A percentile compares a stretch with the other conserved stretches of the same genome.
These are phyloP conservation scores for Rhaphigaster nebulosa DNA, from an alignment of 2,888 invertebrate species.

Conservation along the genomic window DNA sequence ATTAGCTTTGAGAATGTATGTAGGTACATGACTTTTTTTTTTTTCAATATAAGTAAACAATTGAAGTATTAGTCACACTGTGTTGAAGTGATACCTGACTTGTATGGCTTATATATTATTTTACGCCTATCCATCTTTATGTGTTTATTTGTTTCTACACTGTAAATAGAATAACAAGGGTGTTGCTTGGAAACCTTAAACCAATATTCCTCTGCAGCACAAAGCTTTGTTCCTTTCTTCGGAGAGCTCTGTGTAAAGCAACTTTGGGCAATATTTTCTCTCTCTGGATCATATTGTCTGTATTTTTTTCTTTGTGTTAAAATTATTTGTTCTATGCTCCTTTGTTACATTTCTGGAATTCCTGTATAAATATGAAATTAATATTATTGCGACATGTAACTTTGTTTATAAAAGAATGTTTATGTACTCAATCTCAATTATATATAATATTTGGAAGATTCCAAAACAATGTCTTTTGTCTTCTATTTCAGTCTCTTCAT, in stretches of 20 bases:
- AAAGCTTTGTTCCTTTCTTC: background rate
- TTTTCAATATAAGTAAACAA: too few relatives aligned
- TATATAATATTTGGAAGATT: too few relatives aligned
- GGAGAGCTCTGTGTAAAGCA: background rate
- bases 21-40: too few relatives aligned
- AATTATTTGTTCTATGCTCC: background rate
- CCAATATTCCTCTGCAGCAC: background rate
- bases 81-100: too few relatives aligned
- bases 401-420: background rate
- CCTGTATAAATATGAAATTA: background rate
- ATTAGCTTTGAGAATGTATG: too few relatives aligned
- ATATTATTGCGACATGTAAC: background rate
- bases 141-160: too few relatives aligned
- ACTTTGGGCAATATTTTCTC: conserved; percentile 2
- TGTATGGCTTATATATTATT: too few relatives aligned
- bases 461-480: too few relatives aligned
- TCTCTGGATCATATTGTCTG: background rate
- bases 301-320: background rate
- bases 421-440: too few relatives aligned
- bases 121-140: too few relatives aligned
- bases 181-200: background rate
- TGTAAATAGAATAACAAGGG: background rate
- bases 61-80: too few relatives aligned
- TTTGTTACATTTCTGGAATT: background rate
- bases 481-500: too few relatives aligned